Percentiles rank a stretch among this genome's conserved stretches.
These are phyloP conservation scores for Pheucticus melanocephalus DNA, from an alignment of 2,113 vertebrate species.

Conservation along the genomic window DNA sequence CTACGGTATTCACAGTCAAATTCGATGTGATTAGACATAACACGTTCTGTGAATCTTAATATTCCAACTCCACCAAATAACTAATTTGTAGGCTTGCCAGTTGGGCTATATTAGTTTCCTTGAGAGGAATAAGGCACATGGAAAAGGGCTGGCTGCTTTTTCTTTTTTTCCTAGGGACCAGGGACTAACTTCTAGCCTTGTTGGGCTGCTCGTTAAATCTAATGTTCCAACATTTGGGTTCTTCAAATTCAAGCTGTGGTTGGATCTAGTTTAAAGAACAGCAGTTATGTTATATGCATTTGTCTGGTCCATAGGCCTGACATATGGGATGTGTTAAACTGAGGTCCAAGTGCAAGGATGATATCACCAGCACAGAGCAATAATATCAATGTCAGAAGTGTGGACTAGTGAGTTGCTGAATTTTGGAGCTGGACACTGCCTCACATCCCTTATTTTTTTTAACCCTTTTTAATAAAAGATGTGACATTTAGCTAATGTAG, in stretches of 20 bases:
- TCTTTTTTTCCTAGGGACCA: background rate
- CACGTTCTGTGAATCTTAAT: background rate
- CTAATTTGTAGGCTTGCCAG: background rate
- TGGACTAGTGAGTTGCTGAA: background rate
- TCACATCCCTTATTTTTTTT: background rate
- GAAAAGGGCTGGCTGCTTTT: background rate
- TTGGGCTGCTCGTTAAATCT: conserved; percentile 1
- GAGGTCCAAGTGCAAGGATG: conserved; percentile 10
- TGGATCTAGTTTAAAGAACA: conserved; percentile 38
- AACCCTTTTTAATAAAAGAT: background rate
- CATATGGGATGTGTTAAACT: conserved; percentile 51
- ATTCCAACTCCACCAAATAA: background rate
- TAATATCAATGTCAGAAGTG: background rate
- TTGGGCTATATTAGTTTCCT: background rate
- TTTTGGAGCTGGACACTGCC: background rate
- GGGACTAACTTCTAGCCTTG: background rate
- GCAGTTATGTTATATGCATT: conserved; percentile 5
- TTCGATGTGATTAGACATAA: background rate
- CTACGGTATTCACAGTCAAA: background rate
- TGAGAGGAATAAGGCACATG: background rate
- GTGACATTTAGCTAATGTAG: background rate
- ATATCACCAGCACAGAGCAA: conserved; percentile 27
- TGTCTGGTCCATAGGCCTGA: conserved; percentile 2
- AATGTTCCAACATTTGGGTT: conserved; percentile 5
- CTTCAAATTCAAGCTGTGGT: conserved; percentile 12